Base-by-base conservation (phyloP, 2,888 invertebrate species). In the Hemithea aestivaria region DNA sequence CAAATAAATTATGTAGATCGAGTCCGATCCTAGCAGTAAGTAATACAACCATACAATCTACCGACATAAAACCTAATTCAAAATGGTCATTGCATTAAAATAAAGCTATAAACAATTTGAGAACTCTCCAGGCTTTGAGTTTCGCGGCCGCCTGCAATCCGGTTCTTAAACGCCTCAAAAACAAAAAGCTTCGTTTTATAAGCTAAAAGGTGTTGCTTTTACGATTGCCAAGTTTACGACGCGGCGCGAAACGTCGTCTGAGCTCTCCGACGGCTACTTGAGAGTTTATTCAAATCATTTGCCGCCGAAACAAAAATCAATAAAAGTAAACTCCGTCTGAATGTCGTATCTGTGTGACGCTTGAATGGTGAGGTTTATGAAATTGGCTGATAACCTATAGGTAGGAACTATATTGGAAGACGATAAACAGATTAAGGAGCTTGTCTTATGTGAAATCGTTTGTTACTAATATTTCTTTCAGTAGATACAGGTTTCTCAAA, bases 121-220 rank as follows among this genome's bases (percentile, higher is more conserved):
- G 48, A 48, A 44, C 42, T 47, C 44, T 30, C 21, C 29, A 6
- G 30, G 29, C 36, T 43, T 39, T 37, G 10, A 28, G 39, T 41
- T 30, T 39, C 33, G 9, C 31, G 55, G 53, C 56, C 57, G 58
- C 57, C 48, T 54, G 30, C 62, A 56, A 55, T 57, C 60, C 53
- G 59, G 61, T 64, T 66, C 59, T 53, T 60, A 58, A 55, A 53
- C 27, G 48, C 47, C 32, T 25, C 46, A 45, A 48, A 66, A 63
- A 65, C 58, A 61, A 65, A 59, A 52, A 48, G 48, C 48, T 50
- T 49, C 45, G 45, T 47, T 58, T 62, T 65, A 68, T 66, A 66
- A 62, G 66, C 66, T 66, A 71, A 75, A 76, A 76, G 74, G 76
- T 76, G 78, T 75, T 74, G 63, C 66, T 76, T 81, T 83, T 81